Percentiles rank a stretch among this genome's conserved stretches.
Evolutionary conservation across 2,888 invertebrate genomes (phyloP).

Genomic region (Ormia ochracea): DNA sequence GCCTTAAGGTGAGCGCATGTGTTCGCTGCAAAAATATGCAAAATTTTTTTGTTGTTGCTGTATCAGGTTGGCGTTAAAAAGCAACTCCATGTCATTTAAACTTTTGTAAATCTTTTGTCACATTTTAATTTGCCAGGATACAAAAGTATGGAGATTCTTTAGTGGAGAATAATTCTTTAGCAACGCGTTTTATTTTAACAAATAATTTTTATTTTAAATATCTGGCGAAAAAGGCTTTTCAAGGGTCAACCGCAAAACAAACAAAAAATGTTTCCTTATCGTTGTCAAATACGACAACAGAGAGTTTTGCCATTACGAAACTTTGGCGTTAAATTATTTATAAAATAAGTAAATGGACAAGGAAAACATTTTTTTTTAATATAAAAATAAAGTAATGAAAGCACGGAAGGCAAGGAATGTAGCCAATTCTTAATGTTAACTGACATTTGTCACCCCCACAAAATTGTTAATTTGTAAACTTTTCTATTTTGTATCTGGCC

Average conservation of each 20-base stretch:
- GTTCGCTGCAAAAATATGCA: not conserved
- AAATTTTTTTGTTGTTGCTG: not conserved
- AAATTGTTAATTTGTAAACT: constrained; percentile 62
- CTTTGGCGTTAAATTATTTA: not conserved
- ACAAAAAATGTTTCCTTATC: constrained; percentile 4
- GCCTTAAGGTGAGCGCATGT: constrained; percentile 25
- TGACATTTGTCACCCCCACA: constrained; percentile 58
- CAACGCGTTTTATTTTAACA: constrained; percentile 22
- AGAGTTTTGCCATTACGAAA: not conserved
- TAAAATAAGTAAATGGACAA: not conserved
- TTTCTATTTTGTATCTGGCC: constrained; percentile 52
- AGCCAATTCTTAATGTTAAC: constrained; percentile 51
- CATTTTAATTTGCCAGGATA: constrained; percentile 41
- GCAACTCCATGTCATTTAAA: not conserved
- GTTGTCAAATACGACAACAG: constrained; percentile 7
- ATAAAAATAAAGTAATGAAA: too few species aligned
- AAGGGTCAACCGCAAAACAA: constrained; percentile 46
- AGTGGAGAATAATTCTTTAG: not conserved
- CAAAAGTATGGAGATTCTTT: too few species aligned
- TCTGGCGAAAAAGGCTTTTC: not conserved
- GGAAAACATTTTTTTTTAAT: too few species aligned
- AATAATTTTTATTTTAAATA: not conserved
- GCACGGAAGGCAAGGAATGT: not conserved
- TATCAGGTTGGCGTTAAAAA: not conserved
- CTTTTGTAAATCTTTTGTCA: constrained; percentile 22